phyloP scores from a whole-genome alignment of 2,888 invertebrate species.

The Sarcophaga caerulescens region DNA sequence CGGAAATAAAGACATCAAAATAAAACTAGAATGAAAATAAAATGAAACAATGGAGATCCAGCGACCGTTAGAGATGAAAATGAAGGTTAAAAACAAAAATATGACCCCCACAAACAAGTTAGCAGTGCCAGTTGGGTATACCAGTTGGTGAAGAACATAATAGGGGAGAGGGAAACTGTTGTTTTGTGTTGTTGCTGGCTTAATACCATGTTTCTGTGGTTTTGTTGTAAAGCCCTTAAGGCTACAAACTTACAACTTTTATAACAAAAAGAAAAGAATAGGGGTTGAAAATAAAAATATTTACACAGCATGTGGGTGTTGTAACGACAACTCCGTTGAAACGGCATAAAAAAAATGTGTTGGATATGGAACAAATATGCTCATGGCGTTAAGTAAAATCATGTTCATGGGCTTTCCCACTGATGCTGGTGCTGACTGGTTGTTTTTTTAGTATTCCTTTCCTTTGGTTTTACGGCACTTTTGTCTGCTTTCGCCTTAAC shows the following conservation, averaged over 20 bases:
- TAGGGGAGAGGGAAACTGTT: conserved; percentile 18
- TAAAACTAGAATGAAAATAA: conserved; percentile 14
- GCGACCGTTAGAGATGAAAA: not conserved
- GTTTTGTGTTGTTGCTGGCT: conserved; percentile 28
- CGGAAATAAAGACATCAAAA: conserved; percentile 27
- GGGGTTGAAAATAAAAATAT: conserved; percentile 54
- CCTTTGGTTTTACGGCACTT: conserved; percentile 18
- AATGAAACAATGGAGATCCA: conserved; percentile 25
- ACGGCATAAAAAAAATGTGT: conserved; percentile 5
- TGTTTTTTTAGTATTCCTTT: conserved; percentile 38
- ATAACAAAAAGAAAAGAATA: conserved; percentile 3
- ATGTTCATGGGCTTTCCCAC: conserved; percentile 37
- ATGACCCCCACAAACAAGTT: conserved; percentile 56
- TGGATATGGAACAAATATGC: conserved; percentile 22
- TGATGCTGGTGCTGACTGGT: conserved; percentile 44
- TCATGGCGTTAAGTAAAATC: conserved; percentile 46
- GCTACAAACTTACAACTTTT: conserved; percentile 16
- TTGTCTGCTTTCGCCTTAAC: conserved; percentile 31
- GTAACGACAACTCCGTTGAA: conserved; percentile 25
- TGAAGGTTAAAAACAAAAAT: conserved; percentile 57
- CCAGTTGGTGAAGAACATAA: not conserved
- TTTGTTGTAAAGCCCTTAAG: conserved; percentile 45
- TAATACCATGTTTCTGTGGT: conserved; percentile 53
- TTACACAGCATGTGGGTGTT: conserved; percentile 47
- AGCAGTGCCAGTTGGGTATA: conserved; percentile 56